Evolutionary conservation across 2,797 vertebrate genomes (phyloP).

Genomic region (Leucoraja ocellata): DNA sequence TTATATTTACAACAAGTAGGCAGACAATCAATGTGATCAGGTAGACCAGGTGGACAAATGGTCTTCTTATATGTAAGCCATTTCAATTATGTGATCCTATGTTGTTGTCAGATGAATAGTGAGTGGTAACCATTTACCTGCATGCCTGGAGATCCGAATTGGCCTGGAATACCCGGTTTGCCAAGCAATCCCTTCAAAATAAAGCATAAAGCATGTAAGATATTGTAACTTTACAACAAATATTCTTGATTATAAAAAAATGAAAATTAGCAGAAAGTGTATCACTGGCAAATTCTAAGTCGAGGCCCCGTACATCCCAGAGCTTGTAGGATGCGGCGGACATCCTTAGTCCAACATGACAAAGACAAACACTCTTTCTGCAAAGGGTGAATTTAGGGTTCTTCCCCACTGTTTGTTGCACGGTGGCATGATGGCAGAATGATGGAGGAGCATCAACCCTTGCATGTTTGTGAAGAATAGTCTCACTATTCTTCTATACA

Average conservation of each 20-base stretch:
- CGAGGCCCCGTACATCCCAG: neutral
- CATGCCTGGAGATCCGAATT: conserved; percentile 44
- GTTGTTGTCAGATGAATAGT: too few relatives aligned
- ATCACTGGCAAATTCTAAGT: neutral
- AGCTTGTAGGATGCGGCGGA: neutral
- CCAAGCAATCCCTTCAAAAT: conserved; percentile 43
- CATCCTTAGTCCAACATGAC: neutral
- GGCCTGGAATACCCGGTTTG: conserved; percentile 42
- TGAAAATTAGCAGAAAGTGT: neutral
- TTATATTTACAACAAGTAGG: neutral
- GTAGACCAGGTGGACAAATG: neutral
- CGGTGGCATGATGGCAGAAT: neutral
- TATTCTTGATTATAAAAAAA: neutral
- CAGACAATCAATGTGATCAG: neutral
- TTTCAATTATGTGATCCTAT: neutral
- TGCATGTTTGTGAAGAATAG: neutral
- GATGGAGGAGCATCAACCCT: neutral
- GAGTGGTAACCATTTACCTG: conserved; percentile 44
- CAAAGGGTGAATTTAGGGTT: neutral
- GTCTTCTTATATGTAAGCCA: neutral
- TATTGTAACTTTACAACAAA: neutral
- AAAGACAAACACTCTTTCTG: neutral
- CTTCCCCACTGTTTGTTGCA: neutral
- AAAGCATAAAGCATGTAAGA: conserved; percentile 14
- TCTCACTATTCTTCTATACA: neutral